Conservation (phyloP, 1,140 invertebrate species). For the Cataglyphis hispanica region DNA sequence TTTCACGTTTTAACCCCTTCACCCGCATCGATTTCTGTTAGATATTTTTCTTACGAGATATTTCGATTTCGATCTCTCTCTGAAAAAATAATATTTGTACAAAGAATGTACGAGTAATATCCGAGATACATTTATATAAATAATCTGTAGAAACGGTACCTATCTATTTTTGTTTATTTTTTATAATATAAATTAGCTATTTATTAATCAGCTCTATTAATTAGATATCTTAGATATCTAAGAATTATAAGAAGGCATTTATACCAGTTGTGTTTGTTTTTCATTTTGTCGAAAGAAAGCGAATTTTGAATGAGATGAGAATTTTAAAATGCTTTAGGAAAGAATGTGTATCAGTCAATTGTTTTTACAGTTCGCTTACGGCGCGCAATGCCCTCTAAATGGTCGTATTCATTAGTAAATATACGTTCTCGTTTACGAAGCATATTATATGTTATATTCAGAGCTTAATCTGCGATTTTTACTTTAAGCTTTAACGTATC, state of each 20-base stretch:
- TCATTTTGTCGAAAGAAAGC: neutral
- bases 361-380: conserved; percentile 17
- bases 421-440: conserved; percentile 35
- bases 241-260: neutral
- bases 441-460: conserved; percentile 31
- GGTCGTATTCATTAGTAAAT: conserved; percentile 34
- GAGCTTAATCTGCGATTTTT: conserved; percentile 40
- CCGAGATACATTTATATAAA: neutral
- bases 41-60: neutral
- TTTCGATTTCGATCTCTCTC: neutral
- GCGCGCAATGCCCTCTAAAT: conserved; percentile 3
- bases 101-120: neutral
- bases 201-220: neutral
- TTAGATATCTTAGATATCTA: neutral
- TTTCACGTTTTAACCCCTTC: conserved; percentile 18
- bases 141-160: neutral
- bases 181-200: neutral
- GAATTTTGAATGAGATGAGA: neutral
- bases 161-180: neutral
- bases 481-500: neutral
- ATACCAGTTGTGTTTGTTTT: neutral
- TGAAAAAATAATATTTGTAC: neutral
- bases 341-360: neutral
- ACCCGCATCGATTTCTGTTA: conserved; percentile 7
- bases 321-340: neutral